Conservation (phyloP, 2,888 invertebrate species). For the Acanthosoma haemorrhoidale region DNA sequence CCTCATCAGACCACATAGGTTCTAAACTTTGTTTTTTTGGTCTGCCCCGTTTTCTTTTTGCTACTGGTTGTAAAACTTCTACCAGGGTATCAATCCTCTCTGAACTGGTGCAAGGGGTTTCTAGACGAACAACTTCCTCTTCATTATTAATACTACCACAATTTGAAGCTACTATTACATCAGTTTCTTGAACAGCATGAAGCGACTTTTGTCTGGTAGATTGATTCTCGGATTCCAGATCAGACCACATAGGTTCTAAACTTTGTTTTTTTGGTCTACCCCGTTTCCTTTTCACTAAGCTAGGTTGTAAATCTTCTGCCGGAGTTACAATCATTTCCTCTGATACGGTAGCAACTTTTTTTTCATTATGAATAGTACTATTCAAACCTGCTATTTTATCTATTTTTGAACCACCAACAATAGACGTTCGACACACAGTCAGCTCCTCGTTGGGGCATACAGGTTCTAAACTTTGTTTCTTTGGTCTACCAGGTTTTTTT, state of each 20-base stretch:
- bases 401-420: neutral
- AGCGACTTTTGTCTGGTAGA: neutral
- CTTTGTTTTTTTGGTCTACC: neutral
- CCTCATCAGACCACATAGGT: too few species aligned
- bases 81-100: neutral
- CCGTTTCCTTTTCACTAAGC: neutral
- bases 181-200: neutral
- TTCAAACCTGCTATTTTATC: neutral
- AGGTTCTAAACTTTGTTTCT: neutral
- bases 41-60: constrained; percentile 9
- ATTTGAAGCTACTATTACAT: neutral
- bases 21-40: neutral
- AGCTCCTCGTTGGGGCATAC: neutral
- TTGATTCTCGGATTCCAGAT: too few species aligned
- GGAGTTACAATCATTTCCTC: neutral
- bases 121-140: too few species aligned
- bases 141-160: too few species aligned
- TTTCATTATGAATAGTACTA: neutral
- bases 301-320: neutral
- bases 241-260: neutral
- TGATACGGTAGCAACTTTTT: neutral
- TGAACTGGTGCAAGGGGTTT: too few species aligned
- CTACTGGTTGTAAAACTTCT: neutral
- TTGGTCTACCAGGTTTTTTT: neutral
- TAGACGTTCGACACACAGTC: neutral